phyloP scores from a whole-genome alignment of 2,113 vertebrate species.

The Martes martes region DNA sequence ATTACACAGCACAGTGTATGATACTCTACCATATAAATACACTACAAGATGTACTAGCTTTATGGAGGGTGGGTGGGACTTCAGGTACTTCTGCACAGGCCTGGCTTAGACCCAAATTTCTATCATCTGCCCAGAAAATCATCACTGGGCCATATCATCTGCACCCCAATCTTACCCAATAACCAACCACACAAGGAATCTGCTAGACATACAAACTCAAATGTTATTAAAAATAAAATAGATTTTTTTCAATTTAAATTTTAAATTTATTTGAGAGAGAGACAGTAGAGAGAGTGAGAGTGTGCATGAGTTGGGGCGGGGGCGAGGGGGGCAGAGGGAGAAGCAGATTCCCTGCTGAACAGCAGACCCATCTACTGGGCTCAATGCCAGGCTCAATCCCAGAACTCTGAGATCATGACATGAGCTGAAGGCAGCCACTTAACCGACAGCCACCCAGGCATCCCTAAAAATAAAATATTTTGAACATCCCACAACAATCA shows the following conservation, averaged over 20 bases:
- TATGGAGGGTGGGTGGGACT: not conserved
- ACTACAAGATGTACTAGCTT: not conserved
- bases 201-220: not conserved
- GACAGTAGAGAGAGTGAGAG: too few species aligned
- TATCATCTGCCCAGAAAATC: not conserved
- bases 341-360: too few species aligned
- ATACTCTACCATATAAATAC: not conserved
- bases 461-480: not conserved
- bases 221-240: not conserved
- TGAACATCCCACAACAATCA: not conserved
- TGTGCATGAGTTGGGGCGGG: fast-evolving
- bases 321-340: too few species aligned
- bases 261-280: too few species aligned
- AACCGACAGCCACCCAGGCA: too few species aligned
- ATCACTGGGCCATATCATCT: not conserved
- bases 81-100: not conserved
- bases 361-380: too few species aligned
- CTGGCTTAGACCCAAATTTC: not conserved
- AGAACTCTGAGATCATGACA: too few species aligned
- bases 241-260: not conserved
- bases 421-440: too few species aligned
- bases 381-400: too few species aligned
- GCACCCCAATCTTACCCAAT: not conserved
- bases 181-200: not conserved
- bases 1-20: not conserved